Evolutionary conservation across 2,797 vertebrate species (phyloP), one percentile per base, ranked within the genome.

Genomic region (Aselliscus stoliczkanus): DNA sequence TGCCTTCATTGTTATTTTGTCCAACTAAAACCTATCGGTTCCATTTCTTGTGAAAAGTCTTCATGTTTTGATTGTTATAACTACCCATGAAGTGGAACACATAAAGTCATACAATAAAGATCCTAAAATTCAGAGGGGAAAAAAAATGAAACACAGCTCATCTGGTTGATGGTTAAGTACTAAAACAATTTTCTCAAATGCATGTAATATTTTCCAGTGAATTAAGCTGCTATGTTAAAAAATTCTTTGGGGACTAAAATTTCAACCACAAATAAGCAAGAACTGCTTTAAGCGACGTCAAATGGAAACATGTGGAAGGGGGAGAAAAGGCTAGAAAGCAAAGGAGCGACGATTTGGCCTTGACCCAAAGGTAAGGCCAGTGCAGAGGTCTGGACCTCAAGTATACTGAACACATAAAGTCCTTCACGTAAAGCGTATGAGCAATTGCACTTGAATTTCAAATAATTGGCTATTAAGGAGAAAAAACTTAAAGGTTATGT

Each of bases 101-200:
- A 96, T 7, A 60, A 76, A 83, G 52, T 81, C 69, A 80, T 67
- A 25, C 34, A 81, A 81, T 90, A 70, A 90, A 95, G 65, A 87
- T 5, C 93, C 80, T 77, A 79, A 83, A 85, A 83, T 50, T 72
- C 75, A 91, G 70, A 58, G 29, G 65, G 2, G 21, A 11, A 42
- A 64, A 42, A 79, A 29, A 58, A 67, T 83, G 29, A 85, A 90
- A 87, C 47, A 85, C 4, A 64, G 58, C 29, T n/a, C 25, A 44
- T 90, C 54, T 81, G 81, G 34, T 69, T 80, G 65, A 89, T 29
- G 17, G 60, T 34, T 76, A 80, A 37, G 47, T 62, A 93, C 70
- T 69, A 95, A 86, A 96, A 93, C n/a, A 34, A 81, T 83, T 82
- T 92, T 82, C 96, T 94, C 84, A 56, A 83, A 54, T 87, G 95